Evolutionary conservation across 2,113 vertebrate genomes (phyloP).

Genomic region (Pao palembangensis): DNA sequence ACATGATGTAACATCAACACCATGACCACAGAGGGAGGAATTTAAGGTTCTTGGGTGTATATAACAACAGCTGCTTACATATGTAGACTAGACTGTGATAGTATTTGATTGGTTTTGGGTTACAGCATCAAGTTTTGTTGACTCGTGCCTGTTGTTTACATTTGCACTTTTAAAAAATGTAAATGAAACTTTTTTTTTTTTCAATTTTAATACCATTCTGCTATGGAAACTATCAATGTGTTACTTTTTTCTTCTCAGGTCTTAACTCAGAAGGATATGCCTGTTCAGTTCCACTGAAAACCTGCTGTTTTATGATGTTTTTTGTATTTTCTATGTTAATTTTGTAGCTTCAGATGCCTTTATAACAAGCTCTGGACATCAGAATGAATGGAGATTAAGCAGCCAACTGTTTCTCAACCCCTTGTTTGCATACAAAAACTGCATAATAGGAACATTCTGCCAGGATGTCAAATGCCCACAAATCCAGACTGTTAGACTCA

Average conservation of each 20-base stretch:
- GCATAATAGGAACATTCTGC: slow-evolving; percentile 16
- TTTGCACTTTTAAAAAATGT: too few relatives aligned
- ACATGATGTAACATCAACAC: too few relatives aligned
- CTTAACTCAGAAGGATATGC: slow-evolving; percentile 66
- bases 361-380: slow-evolving; percentile 8
- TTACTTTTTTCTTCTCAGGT: slow-evolving; percentile 49
- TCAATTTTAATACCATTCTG: too few relatives aligned
- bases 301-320: slow-evolving; percentile 37
- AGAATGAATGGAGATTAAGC: slow-evolving; percentile 13
- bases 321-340: slow-evolving; percentile 41
- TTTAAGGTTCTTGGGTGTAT: too few relatives aligned
- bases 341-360: slow-evolving; percentile 45
- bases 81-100: too few relatives aligned
- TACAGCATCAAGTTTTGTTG: too few relatives aligned
- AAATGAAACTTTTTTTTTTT: too few relatives aligned
- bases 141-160: too few relatives aligned
- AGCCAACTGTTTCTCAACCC: slow-evolving; percentile 11
- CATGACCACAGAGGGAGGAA: too few relatives aligned
- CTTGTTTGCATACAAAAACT: slow-evolving; percentile 12
- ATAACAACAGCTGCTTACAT: too few relatives aligned
- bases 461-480: slow-evolving; percentile 23
- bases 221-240: not conserved
- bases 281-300: slow-evolving; percentile 37
- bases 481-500: slow-evolving; percentile 16
- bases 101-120: too few relatives aligned